A percentile compares a stretch with the other conserved stretches of the same genome.
These are phyloP conservation scores for Promerops cafer DNA, from an alignment of 2,113 vertebrate genomes.

Conservation along the genomic window DNA sequence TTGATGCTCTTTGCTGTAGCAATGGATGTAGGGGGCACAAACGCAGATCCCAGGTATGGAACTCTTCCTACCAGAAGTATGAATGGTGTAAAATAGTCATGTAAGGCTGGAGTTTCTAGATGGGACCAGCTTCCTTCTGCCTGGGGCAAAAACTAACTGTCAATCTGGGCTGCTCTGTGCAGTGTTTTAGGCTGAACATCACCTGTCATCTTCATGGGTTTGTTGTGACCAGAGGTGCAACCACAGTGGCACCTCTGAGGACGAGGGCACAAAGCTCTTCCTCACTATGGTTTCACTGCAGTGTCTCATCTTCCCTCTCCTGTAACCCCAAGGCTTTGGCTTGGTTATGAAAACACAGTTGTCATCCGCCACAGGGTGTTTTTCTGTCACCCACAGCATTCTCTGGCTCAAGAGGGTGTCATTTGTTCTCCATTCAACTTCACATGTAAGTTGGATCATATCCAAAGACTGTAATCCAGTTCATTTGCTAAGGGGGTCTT, in stretches of 20 bases:
- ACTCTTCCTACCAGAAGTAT: background rate
- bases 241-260: background rate
- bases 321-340: background rate
- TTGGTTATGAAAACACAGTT: background rate
- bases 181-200: background rate
- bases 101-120: background rate
- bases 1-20: background rate
- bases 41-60: fast-evolving
- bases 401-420: background rate
- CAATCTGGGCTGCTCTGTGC: background rate
- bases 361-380: background rate
- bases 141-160: background rate
- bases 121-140: background rate
- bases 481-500: background rate
- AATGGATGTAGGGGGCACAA: background rate
- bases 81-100: background rate
- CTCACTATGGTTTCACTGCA: fast-evolving
- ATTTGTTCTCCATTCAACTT: background rate
- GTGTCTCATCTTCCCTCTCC: background rate
- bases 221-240: background rate
- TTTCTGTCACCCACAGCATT: background rate
- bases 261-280: background rate
- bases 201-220: background rate
- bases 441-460: background rate
- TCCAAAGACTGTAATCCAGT: background rate